phyloP scores from a whole-genome alignment of 2,797 vertebrate species.

The Melopsittacus undulatus region DNA sequence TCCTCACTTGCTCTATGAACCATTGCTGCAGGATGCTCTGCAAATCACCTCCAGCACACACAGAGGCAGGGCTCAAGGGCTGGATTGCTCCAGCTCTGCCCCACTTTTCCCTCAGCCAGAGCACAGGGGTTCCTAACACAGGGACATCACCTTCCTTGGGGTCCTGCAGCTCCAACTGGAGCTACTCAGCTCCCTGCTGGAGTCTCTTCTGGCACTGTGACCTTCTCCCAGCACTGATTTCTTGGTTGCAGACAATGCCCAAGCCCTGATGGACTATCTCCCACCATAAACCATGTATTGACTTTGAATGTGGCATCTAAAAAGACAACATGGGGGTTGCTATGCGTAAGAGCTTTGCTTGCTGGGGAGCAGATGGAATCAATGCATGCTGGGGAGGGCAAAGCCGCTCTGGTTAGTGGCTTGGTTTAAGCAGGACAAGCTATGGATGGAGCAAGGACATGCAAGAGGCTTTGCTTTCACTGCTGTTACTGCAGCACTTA shows the following conservation, averaged over 20 bases:
- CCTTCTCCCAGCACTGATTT: not conserved
- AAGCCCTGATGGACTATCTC: slow-evolving; percentile 7
- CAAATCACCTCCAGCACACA: not conserved
- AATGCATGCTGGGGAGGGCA: slow-evolving; percentile 12
- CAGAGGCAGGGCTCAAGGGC: not conserved
- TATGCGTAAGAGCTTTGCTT: not conserved
- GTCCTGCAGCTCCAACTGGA: not conserved
- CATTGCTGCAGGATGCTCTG: not conserved
- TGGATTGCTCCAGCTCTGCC: not conserved
- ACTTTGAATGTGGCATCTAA: not conserved
- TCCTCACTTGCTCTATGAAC: slow-evolving; percentile 10
- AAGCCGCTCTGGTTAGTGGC: not conserved
- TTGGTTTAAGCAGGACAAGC: slow-evolving; percentile 15
- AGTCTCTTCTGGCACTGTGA: not conserved
- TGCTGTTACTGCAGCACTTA: not conserved
- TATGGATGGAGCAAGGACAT: slow-evolving; percentile 18
- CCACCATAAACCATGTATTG: not conserved
- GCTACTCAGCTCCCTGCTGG: not conserved
- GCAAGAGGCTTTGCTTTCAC: slow-evolving; percentile 2
- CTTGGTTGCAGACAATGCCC: not conserved
- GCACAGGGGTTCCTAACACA: not conserved
- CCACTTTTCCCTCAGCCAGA: not conserved
- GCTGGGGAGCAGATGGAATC: not conserved
- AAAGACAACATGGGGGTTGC: not conserved
- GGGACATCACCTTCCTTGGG: not conserved